Conservation (phyloP, 2,888 invertebrate genomes). For the Dusona sp. region DNA sequence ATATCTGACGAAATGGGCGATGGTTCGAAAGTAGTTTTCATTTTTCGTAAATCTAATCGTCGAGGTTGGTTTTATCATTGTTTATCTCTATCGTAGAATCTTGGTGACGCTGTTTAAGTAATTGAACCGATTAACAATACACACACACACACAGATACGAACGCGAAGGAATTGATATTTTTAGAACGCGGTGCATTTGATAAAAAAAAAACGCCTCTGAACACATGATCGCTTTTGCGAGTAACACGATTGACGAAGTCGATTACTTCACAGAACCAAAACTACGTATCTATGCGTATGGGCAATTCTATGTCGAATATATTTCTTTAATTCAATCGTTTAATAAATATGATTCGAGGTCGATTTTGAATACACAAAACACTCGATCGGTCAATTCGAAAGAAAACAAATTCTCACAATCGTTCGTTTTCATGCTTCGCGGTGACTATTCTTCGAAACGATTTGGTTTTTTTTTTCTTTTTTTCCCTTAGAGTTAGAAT, state of each 20-base stretch:
- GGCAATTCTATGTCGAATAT: constrained; percentile 7
- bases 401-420: neutral
- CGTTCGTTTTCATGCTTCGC: neutral
- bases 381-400: neutral
- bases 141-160: neutral
- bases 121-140: constrained; percentile 50
- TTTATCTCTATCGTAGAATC: constrained; percentile 12
- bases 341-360: neutral
- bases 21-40: neutral
- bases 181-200: constrained; percentile 37
- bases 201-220: constrained; percentile 36
- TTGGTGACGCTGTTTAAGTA: constrained; percentile 26
- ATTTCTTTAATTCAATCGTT: neutral
- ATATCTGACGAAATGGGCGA: neutral
- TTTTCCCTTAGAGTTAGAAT: neutral
- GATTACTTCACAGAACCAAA: constrained; percentile 9
- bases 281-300: neutral
- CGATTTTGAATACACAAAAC: neutral
- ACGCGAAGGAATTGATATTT: constrained; percentile 23
- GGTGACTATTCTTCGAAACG: neutral
- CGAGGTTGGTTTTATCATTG: neutral
- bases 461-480: neutral
- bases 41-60: neutral
- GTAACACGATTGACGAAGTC: constrained; percentile 30
- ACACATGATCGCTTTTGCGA: constrained; percentile 52